These are phyloP conservation scores for Urocynchramus pylzowi DNA, from an alignment of 2,113 vertebrate genomes.

Conservation along the genomic window DNA sequence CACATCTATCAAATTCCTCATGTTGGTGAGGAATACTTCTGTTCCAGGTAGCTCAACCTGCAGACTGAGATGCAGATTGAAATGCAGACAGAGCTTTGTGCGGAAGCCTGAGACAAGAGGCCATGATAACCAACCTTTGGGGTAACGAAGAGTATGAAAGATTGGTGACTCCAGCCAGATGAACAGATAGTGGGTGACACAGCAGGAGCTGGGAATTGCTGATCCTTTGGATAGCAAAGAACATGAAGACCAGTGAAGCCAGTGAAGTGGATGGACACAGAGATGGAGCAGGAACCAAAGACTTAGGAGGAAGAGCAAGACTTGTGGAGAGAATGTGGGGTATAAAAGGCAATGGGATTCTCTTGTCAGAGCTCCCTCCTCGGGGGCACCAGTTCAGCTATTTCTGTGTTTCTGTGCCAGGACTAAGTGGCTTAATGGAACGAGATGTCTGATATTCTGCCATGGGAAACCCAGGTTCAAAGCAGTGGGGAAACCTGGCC, in stretches of 20 bases:
- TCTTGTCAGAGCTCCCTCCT: neutral
- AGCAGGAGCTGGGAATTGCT: neutral
- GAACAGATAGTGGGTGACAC: neutral
- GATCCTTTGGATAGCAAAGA: neutral
- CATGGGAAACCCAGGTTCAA: neutral
- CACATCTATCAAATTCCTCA: neutral
- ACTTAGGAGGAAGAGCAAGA: neutral
- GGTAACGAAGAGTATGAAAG: neutral
- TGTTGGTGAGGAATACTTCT: neutral
- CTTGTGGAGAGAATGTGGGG: neutral
- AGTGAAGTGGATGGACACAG: accelerated
- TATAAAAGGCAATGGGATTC: neutral
- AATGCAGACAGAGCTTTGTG: neutral
- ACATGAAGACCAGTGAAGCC: neutral
- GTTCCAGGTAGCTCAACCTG: neutral
- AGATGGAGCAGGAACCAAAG: neutral
- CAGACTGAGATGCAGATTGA: neutral
- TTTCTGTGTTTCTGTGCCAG: neutral
- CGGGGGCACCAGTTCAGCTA: neutral
- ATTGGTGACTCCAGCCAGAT: neutral
- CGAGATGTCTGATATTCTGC: neutral
- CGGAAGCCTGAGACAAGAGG: neutral
- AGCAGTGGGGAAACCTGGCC: neutral
- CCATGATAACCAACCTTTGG: neutral
- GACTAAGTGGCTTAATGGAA: neutral